Conservation (phyloP, 1,140 invertebrate genomes). For the Pentalonia nigronervosa region DNA sequence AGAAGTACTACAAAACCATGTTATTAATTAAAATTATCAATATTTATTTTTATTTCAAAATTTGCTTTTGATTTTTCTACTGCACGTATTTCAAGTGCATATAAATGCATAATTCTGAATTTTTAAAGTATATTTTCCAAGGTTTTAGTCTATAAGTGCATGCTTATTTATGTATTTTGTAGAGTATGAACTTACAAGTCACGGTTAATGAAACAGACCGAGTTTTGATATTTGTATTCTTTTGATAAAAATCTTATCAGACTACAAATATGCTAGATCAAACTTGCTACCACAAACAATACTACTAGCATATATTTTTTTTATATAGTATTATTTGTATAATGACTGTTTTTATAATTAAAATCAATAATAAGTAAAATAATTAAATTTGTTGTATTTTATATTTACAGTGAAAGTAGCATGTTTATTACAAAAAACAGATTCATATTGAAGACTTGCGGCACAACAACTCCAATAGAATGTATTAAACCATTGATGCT, state of each 20-base stretch:
- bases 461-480: slow-evolving; percentile 92
- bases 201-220: neutral
- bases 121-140: no score
- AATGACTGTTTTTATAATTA: neutral
- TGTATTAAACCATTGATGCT: slow-evolving; percentile 86
- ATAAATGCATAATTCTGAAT: no score
- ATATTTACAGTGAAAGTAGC: slow-evolving; percentile 87
- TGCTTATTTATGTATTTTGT: no score
- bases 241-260: neutral
- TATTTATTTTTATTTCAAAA: no score
- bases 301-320: neutral
- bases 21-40: no score
- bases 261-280: neutral
- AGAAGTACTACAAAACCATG: no score
- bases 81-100: no score
- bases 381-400: slow-evolving; percentile 61
- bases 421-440: slow-evolving; percentile 95
- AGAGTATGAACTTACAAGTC: no score
- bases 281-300: neutral
- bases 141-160: no score
- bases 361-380: slow-evolving; percentile 21
- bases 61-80: no score
- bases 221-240: slow-evolving; percentile 8
- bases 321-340: neutral
- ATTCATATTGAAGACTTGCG: slow-evolving; percentile 98